Percentiles rank a stretch among this genome's conserved stretches.
Evolutionary conservation across 2,797 vertebrate genomes (phyloP).

Genomic region (Acropternis orthonyx): DNA sequence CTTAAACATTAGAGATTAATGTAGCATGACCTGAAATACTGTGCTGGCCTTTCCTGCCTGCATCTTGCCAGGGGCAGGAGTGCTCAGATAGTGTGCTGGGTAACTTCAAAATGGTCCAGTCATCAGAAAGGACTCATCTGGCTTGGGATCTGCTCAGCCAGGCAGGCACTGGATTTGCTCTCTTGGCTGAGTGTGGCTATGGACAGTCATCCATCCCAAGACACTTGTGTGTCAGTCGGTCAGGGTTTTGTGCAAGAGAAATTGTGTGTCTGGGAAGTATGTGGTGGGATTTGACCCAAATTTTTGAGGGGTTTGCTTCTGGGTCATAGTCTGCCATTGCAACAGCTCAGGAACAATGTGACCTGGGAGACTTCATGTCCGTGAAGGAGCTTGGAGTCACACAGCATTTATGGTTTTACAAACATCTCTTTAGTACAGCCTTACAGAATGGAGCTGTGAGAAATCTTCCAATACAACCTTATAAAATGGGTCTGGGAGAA

Average conservation of each 20-base stretch:
- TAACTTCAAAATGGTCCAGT: not conserved
- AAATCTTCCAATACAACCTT: not conserved
- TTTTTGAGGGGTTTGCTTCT: not conserved
- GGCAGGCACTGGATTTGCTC: not conserved
- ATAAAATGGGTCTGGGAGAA: not conserved
- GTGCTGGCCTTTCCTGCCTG: not conserved
- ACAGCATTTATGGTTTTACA: not conserved
- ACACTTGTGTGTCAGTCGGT: not conserved
- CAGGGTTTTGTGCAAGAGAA: not conserved
- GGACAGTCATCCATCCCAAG: not conserved
- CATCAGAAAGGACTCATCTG: not conserved
- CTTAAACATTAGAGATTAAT: not conserved
- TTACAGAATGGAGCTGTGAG: not conserved
- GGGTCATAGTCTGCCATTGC: not conserved
- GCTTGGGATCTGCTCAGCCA: not conserved
- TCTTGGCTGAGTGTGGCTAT: not conserved
- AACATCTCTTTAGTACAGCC: not conserved
- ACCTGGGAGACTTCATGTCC: not conserved
- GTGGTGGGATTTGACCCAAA: not conserved
- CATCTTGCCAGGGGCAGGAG: not conserved
- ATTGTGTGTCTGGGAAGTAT: not conserved
- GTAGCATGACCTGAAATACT: accelerated
- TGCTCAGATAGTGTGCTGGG: not conserved
- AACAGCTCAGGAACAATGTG: not conserved
- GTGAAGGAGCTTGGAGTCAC: not conserved